Conservation (phyloP, 2,797 vertebrate genomes). For the Sylvilagus floridanus region DNA sequence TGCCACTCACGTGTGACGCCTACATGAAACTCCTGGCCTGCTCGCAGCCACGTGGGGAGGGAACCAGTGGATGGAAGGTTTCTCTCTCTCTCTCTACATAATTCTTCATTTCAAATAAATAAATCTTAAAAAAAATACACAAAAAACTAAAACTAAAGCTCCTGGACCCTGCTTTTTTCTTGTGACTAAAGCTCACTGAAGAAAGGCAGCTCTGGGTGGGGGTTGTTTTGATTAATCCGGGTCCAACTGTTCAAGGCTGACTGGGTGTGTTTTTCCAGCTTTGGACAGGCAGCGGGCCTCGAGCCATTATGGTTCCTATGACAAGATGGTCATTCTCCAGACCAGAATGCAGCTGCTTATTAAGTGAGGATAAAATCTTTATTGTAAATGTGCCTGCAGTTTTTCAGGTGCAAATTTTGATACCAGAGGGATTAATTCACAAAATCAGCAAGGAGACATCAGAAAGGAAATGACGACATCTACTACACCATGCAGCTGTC, state of each 20-base stretch:
- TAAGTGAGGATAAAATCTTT: not conserved
- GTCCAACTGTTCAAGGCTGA: not conserved
- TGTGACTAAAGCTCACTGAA: not conserved
- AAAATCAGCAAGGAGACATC: not conserved
- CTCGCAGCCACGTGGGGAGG: no score
- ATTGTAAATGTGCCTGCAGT: not conserved
- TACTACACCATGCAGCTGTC: not conserved
- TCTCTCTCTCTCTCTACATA: no score
- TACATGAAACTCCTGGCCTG: no score
- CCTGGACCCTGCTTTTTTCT: not conserved
- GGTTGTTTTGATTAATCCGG: not conserved
- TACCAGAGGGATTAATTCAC: not conserved
- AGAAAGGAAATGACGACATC: not conserved
- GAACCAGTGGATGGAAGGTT: no score
- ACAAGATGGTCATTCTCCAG: not conserved
- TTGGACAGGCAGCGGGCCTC: not conserved
- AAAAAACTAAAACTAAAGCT: not conserved
- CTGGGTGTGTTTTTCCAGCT: not conserved
- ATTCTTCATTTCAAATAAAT: no score
- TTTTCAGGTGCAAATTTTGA: slow-evolving; percentile 2
- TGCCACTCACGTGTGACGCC: no score
- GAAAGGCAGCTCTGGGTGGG: not conserved
- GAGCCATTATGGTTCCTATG: not conserved
- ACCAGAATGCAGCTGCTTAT: not conserved
- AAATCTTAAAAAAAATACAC: no score